phyloP scores from a whole-genome alignment of 23 tunicate species.

The Ciona savignyi region DNA sequence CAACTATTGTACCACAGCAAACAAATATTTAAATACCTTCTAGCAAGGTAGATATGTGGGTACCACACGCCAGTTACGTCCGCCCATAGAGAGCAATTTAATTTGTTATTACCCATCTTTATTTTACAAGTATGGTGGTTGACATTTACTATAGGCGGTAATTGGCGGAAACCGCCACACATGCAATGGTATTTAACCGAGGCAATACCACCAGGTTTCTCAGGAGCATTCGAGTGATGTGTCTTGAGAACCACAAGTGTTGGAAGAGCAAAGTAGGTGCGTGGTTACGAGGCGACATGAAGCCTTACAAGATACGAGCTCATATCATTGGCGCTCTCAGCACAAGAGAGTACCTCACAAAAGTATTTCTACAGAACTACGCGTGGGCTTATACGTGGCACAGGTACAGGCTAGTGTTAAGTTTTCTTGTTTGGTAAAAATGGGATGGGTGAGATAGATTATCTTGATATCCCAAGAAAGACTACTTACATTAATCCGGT shows the following conservation, averaged over 20 bases:
- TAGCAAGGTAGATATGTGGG: too few relatives aligned
- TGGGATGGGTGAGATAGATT: too few relatives aligned
- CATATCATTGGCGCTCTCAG: conserved; percentile 60
- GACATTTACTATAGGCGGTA: too few relatives aligned
- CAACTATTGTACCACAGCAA: not conserved
- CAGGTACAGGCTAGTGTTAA: conserved; percentile 33
- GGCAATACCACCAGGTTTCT: conserved; percentile 56
- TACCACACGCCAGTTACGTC: too few relatives aligned
- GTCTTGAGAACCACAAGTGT: conserved; percentile 71
- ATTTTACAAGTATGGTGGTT: too few relatives aligned
- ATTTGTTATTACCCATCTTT: too few relatives aligned
- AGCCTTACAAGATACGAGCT: conserved; percentile 60
- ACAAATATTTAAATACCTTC: not conserved
- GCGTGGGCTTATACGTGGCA: conserved; percentile 60
- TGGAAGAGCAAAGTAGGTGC: conserved; percentile 77
- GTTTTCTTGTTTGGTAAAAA: not conserved
- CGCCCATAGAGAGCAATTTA: too few relatives aligned
- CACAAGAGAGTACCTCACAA: conserved; percentile 71
- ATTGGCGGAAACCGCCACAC: too few relatives aligned
- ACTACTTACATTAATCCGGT: too few relatives aligned
- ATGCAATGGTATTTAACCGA: too few relatives aligned
- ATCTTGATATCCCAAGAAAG: too few relatives aligned
- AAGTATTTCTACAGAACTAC: conserved; percentile 69
- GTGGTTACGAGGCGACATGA: conserved; percentile 84
- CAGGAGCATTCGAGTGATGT: conserved; percentile 58